A percentile compares a stretch with the other conserved stretches of the same genome.
These are phyloP conservation scores for Cerceris ruficornis DNA, from an alignment of 2,888 invertebrate species.

Conservation along the genomic window DNA sequence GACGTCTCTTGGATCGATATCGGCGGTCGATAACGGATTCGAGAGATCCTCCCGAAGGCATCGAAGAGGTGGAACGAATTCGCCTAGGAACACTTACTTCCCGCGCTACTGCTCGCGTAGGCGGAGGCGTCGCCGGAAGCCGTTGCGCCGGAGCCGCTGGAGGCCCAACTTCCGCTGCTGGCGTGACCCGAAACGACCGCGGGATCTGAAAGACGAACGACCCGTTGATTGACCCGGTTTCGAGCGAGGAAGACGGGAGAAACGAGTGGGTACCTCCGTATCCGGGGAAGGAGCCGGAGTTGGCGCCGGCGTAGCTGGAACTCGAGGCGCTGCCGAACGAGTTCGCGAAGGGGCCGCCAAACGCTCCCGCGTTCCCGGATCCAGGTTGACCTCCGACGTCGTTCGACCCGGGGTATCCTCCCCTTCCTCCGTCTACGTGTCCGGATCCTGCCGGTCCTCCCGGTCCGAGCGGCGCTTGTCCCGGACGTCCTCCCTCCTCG, in stretches of 20 bases:
- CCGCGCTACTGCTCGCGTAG: conserved; percentile 46
- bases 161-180: conserved; percentile 42
- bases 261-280: conserved; percentile 20
- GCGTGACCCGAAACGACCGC: conserved; percentile 4
- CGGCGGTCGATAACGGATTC: no score
- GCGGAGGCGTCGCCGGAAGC: conserved; percentile 55
- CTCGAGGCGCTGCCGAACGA: conserved; percentile 35
- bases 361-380: background rate
- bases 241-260: no score
- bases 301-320: conserved; percentile 27
- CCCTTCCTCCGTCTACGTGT: no score
- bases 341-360: conserved; percentile 19
- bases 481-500: no score
- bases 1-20: no score
- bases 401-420: no score
- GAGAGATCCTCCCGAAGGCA: no score
- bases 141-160: conserved; percentile 31
- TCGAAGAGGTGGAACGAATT: no score
- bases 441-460: background rate
- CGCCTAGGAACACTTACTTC: conserved; percentile 36
- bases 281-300: background rate
- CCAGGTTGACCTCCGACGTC: no score
- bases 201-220: conserved; percentile 14
- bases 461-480: no score
- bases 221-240: no score